These are phyloP conservation scores for Drosophila kikkawai DNA, from an alignment of 1,140 invertebrate genomes.

Conservation along the genomic window DNA sequence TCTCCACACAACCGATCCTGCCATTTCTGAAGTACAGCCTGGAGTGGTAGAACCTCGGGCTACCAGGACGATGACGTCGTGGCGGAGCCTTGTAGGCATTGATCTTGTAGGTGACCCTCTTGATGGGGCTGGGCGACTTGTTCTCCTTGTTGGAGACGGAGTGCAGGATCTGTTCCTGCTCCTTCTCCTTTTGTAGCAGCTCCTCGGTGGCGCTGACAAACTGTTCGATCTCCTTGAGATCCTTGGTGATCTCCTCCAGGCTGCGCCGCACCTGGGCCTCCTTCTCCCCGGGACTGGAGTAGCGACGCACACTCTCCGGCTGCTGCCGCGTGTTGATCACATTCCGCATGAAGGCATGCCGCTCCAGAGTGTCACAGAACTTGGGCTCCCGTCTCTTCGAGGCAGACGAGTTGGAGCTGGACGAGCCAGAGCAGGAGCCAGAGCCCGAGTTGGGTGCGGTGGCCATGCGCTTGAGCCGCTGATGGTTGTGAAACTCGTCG, in stretches of 20 bases:
- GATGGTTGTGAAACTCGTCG: constrained; percentile 62
- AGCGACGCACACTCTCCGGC: constrained; percentile 63
- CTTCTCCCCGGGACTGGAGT: constrained; percentile 78
- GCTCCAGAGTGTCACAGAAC: constrained; percentile 78
- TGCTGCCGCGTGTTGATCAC: constrained; percentile 65
- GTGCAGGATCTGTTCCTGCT: constrained; percentile 48
- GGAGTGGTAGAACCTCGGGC: constrained; percentile 78
- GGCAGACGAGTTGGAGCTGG: constrained; percentile 11
- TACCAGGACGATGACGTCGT: constrained; percentile 63
- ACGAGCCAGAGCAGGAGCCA: constrained; percentile 15
- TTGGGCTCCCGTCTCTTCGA: constrained; percentile 50
- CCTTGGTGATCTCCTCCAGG: constrained; percentile 82
- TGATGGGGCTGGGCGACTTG: constrained; percentile 73
- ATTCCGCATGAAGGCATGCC: constrained; percentile 78
- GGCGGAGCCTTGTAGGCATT: constrained; percentile 72
- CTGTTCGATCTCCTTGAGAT: constrained; percentile 83
- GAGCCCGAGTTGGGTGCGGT: constrained; percentile 41
- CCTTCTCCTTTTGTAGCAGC: constrained; percentile 65
- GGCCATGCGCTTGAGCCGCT: constrained; percentile 67
- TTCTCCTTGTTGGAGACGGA: constrained; percentile 73
- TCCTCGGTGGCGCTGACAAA: constrained; percentile 82
- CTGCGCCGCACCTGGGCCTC: constrained; percentile 77
- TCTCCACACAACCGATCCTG: constrained; percentile 80
- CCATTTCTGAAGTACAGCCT: constrained; percentile 81
- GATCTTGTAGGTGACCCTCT: constrained; percentile 75